Evolutionary conservation across 2,113 vertebrate species (phyloP).

Genomic region (Pygoscelis antarcticus): DNA sequence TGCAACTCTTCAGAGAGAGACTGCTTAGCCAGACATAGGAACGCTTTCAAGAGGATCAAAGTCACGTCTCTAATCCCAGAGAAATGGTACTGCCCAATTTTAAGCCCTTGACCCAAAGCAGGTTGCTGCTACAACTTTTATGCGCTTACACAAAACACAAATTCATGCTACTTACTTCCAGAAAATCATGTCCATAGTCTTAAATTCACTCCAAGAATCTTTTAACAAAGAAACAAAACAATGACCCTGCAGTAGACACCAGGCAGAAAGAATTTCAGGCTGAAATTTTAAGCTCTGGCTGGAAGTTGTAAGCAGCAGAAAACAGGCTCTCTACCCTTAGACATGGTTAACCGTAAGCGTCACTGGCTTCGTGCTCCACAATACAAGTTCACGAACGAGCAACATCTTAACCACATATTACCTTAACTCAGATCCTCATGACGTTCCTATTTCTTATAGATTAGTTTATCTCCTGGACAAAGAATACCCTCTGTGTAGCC

Average conservation of each 20-base stretch:
- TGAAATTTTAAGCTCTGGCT: background rate
- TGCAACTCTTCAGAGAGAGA: background rate
- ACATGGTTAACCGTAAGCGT: background rate
- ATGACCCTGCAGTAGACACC: background rate
- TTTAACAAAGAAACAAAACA: background rate
- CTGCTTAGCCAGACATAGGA: background rate
- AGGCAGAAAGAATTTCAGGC: background rate
- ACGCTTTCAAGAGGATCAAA: background rate
- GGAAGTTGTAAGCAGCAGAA: background rate
- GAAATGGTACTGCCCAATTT: background rate
- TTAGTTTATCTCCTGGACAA: no score
- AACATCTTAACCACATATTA: background rate
- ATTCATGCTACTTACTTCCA: background rate
- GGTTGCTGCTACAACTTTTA: background rate
- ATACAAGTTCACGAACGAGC: background rate
- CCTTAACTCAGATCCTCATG: background rate
- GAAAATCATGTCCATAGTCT: background rate
- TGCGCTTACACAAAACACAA: background rate
- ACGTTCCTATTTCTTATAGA: background rate
- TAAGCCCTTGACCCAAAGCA: background rate
- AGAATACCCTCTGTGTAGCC: background rate
- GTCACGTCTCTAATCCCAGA: background rate
- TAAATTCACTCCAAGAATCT: background rate
- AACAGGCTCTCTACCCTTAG: background rate
- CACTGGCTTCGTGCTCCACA: background rate